These are phyloP conservation scores for Ceriagrion tenellum DNA, from an alignment of 2,888 invertebrate genomes.

Conservation along the genomic window DNA sequence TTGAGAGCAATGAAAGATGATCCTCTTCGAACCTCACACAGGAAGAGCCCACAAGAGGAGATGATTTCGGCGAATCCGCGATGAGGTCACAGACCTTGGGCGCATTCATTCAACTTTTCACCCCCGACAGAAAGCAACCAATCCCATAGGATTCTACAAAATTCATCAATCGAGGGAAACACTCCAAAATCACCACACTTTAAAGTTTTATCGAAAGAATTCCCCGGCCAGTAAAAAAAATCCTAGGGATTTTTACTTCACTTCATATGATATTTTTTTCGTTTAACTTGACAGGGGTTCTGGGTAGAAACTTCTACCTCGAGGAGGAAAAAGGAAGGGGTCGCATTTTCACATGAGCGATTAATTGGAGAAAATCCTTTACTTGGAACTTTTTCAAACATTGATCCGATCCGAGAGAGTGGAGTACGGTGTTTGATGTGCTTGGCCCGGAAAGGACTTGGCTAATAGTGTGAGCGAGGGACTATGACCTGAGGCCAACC, in stretches of 20 bases:
- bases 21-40: no score
- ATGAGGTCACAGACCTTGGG: no score
- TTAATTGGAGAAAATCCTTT: not conserved
- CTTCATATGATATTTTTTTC: no score
- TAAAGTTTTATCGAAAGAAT: not conserved
- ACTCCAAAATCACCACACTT: not conserved
- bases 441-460: not conserved
- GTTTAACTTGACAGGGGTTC: not conserved
- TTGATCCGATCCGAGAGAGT: not conserved
- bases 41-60: no score
- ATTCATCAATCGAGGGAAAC: not conserved
- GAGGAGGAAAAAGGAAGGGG: not conserved
- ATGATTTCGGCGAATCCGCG: no score
- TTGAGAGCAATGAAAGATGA: no score
- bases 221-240: not conserved
- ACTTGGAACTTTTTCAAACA: constrained; percentile 2
- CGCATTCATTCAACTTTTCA: no score
- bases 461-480: not conserved
- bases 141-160: no score
- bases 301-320: not conserved
- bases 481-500: not conserved
- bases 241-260: no score
- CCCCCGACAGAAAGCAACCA: no score
- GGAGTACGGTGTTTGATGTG: not conserved
- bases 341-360: not conserved